Percentiles rank a stretch among this genome's conserved stretches.
phyloP scores from a whole-genome alignment of 2,797 vertebrate species.

The Apogon hyalosoma region DNA sequence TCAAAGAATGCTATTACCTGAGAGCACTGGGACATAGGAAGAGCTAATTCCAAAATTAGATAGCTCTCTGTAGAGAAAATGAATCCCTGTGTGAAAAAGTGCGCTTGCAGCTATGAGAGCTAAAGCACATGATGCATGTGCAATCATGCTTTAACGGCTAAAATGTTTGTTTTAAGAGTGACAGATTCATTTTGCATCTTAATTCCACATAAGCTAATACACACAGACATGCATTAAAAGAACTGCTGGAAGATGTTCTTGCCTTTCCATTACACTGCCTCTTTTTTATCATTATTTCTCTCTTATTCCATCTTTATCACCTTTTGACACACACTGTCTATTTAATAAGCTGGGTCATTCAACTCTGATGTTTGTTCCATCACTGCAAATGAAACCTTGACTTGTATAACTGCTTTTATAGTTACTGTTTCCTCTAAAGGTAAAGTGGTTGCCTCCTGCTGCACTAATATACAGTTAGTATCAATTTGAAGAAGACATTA shows the following conservation, averaged over 20 bases:
- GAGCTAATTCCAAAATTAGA: conserved; percentile 49
- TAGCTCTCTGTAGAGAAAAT: conserved; percentile 37
- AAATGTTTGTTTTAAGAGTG: conserved; percentile 11
- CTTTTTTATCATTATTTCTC: conserved; percentile 15
- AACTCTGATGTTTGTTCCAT: conserved; percentile 69
- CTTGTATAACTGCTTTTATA: conserved; percentile 59
- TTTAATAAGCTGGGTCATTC: conserved; percentile 71
- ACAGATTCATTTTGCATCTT: conserved; percentile 27
- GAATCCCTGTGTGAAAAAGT: conserved; percentile 3
- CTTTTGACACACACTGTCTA: conserved; percentile 51
- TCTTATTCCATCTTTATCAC: conserved; percentile 63
- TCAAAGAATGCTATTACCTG: conserved; percentile 55
- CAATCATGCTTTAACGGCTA: not conserved
- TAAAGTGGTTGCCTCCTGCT: conserved; percentile 47
- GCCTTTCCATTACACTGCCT: conserved; percentile 34
- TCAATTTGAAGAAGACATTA: conserved; percentile 31
- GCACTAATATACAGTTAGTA: conserved; percentile 8
- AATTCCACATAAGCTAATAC: conserved; percentile 21
- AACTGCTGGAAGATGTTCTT: conserved; percentile 30
- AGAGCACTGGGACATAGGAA: conserved; percentile 39
- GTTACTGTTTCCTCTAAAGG: conserved; percentile 44
- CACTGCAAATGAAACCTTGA: conserved; percentile 63
- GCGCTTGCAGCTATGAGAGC: conserved; percentile 11
- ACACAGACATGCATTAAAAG: conserved; percentile 19
- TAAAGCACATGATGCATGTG: conserved; percentile 1